Base-by-base conservation (phyloP, 2,797 vertebrate species). In the Nyctalus aviator region DNA sequence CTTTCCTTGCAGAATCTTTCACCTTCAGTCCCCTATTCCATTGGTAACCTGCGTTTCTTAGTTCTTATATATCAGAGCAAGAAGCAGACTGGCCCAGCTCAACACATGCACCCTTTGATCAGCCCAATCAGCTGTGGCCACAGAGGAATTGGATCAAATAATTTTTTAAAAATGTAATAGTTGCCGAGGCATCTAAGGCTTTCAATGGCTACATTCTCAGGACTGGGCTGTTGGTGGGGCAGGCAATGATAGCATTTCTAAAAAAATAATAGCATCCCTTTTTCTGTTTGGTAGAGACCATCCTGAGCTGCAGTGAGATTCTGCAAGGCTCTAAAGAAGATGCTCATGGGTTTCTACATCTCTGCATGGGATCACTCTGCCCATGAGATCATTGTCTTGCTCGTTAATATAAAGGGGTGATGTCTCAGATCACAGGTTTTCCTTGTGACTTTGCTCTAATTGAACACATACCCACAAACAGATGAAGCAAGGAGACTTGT, bases 271-370 rank as follows among this genome's bases (percentile, higher is more conserved):
- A 41, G 37, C 37, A 41, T 41, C 37, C 37, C 7, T 41, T 41
- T 25, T 83, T 76, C 82, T 71, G 5, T 91, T 30, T 37, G 6
- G 35, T 1, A 53, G 73, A 88, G 21, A 85, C 48, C 15, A 85
- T 4, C 5, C 27, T 94, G 68, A 87, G 18, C 21, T 21, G 15
- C 30, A 64, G 15, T 18, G 23, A 72, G 15, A 81, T 62, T 57
- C 87, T 89, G 8, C 14, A 41, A 48, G 64, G n/a, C 37, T 76
- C 53, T 94, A 91, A 91, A 55, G 83, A 59, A 95, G 55, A 84
- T 84, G 83, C n/a, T 37, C 35, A 20, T 41, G 27, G 17, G 15
- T 57, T 82, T 84, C 50, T 62, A 11, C 6, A 53, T 72, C 32
- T 95, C 55, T 57, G 41, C 44, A 64, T 12, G 68, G 75, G 30